phyloP scores from a whole-genome alignment of 2,113 vertebrate genomes.

The Hippolais icterina region DNA sequence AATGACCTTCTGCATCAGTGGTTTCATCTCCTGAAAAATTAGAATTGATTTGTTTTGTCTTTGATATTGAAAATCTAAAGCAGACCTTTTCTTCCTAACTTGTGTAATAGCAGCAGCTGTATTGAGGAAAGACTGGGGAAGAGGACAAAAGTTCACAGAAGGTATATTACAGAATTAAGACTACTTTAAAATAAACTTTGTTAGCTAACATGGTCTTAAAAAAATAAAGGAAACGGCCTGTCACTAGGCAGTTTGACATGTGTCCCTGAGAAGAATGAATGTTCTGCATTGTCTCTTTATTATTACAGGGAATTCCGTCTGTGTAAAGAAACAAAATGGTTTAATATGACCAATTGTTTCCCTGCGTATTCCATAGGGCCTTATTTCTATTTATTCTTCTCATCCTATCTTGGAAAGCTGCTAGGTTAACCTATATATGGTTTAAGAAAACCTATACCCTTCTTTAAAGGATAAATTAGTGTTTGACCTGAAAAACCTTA shows the following conservation, averaged over 20 bases:
- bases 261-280: background rate
- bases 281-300: background rate
- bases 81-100: background rate
- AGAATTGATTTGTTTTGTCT: slow-evolving; percentile 21
- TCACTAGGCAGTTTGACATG: background rate
- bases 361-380: background rate
- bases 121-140: background rate
- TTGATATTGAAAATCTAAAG: slow-evolving; percentile 2
- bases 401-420: background rate
- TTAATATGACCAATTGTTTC: background rate
- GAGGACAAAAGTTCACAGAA: background rate
- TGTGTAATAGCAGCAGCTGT: background rate
- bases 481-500: background rate
- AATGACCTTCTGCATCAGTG: slow-evolving; percentile 4
- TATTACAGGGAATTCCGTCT: background rate
- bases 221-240: accelerated
- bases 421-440: background rate
- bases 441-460: background rate
- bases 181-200: background rate
- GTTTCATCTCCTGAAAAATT: slow-evolving; percentile 28
- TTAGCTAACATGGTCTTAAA: background rate
- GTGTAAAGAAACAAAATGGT: background rate
- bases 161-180: background rate
- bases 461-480: background rate
- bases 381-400: background rate